phyloP scores from a whole-genome alignment of 2,888 invertebrate species.

The Choristoneura rosaceana region DNA sequence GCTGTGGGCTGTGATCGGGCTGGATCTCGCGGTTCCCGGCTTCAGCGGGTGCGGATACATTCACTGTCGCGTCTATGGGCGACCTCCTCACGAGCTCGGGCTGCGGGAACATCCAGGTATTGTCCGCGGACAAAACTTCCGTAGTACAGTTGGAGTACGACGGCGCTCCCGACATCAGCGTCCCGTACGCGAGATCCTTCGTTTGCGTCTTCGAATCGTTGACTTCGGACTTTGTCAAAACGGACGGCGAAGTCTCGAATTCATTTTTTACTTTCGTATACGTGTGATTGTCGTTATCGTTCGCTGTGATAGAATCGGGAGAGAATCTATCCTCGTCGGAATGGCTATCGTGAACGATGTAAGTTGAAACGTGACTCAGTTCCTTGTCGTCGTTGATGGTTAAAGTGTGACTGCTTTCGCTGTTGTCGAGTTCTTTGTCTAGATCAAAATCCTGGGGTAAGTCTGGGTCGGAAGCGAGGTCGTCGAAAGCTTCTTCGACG shows the following conservation, averaged over 20 bases:
- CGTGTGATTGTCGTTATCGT: conserved; percentile 73
- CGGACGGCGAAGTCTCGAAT: conserved; percentile 60
- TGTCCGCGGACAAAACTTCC: conserved; percentile 67
- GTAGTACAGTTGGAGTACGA: conserved; percentile 76
- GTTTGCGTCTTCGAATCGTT: conserved; percentile 74
- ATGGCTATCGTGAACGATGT: conserved; percentile 75
- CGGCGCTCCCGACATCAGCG: conserved; percentile 70
- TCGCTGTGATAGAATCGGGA: conserved; percentile 76
- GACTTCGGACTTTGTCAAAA: conserved; percentile 64
- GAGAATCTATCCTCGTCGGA: conserved; percentile 75
- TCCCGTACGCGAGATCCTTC: conserved; percentile 75
- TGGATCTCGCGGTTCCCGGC: conserved; percentile 46
- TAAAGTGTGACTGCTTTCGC: conserved; percentile 74
- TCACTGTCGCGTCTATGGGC: conserved; percentile 57
- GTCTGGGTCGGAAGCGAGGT: conserved; percentile 74
- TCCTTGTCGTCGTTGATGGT: conserved; percentile 75
- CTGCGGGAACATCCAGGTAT: conserved; percentile 69
- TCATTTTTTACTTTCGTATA: conserved; percentile 76
- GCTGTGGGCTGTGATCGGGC: conserved; percentile 54
- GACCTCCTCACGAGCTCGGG: conserved; percentile 73
- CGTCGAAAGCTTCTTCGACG: conserved; percentile 86
- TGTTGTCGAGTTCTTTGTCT: conserved; percentile 62
- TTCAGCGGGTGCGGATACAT: conserved; percentile 60
- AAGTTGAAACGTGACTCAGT: conserved; percentile 73
- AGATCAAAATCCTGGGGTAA: conserved; percentile 58